A percentile compares a stretch with the other conserved stretches of the same genome.
Evolutionary conservation across 2,113 vertebrate genomes (phyloP).

Genomic region (Lepisosteus oculatus): DNA sequence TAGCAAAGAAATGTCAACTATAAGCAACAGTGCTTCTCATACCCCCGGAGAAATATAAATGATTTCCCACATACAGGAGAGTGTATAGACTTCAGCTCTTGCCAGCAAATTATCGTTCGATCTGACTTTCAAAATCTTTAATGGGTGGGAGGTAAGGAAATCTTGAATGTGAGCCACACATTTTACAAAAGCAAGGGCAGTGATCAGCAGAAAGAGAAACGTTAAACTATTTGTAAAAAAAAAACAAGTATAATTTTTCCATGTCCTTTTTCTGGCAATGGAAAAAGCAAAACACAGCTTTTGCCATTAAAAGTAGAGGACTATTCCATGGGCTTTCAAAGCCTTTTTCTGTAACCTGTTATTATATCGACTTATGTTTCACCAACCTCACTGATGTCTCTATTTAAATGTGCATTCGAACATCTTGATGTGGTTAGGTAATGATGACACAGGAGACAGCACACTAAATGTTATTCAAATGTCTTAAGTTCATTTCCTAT

Average conservation of each 20-base stretch:
- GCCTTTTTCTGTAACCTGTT: slow-evolving; percentile 25
- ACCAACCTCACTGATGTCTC: slow-evolving; percentile 21
- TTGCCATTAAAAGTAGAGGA: slow-evolving; percentile 30
- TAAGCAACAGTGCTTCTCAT: slow-evolving; percentile 1
- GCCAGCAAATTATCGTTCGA: slow-evolving; percentile 1
- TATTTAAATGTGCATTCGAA: slow-evolving; percentile 22
- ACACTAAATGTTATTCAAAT: slow-evolving; percentile 1
- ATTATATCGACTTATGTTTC: slow-evolving; percentile 30
- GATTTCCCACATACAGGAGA: neutral
- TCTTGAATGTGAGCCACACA: neutral
- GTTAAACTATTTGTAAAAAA: slow-evolving; percentile 14
- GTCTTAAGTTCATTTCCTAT: slow-evolving; percentile 14
- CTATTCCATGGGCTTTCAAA: slow-evolving; percentile 23
- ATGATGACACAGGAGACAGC: slow-evolving; percentile 6
- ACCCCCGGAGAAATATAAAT: slow-evolving; percentile 2
- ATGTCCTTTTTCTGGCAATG: slow-evolving; percentile 9
- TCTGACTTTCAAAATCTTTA: slow-evolving; percentile 1
- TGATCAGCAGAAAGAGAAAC: slow-evolving; percentile 9
- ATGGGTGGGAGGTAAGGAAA: neutral
- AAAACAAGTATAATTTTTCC: slow-evolving; percentile 7
- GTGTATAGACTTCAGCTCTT: neutral
- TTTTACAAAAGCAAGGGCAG: slow-evolving; percentile 19
- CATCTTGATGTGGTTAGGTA: slow-evolving; percentile 27
- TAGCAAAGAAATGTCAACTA: slow-evolving; percentile 6
- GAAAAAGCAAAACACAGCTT: slow-evolving; percentile 23